Evolutionary conservation across 2,888 invertebrate species (phyloP).

Genomic region (Pharmacophagus antenor): DNA sequence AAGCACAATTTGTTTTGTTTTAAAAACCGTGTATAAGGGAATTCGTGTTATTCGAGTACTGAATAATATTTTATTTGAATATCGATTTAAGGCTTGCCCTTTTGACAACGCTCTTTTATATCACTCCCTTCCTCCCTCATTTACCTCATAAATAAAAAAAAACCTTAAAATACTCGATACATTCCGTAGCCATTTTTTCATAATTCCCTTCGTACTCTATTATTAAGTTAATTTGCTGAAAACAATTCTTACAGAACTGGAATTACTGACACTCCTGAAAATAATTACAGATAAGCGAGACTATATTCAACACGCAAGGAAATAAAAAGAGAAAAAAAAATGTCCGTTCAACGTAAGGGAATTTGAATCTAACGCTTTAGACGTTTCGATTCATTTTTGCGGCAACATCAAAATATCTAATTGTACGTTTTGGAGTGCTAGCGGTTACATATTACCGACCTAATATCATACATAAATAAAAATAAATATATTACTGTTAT

Average conservation of each 20-base stretch:
- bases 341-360: not conserved
- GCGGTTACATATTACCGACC: too few species aligned
- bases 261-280: constrained; percentile 21
- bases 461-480: not conserved
- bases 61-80: too few species aligned
- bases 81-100: too few species aligned
- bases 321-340: not conserved
- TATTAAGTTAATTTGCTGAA: constrained; percentile 25
- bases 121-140: not conserved
- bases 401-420: not conserved
- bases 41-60: too few species aligned
- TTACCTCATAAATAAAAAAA: not conserved
- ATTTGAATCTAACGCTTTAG: not conserved
- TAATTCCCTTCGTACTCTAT: not conserved
- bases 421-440: not conserved
- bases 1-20: too few species aligned
- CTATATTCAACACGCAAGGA: constrained; percentile 17
- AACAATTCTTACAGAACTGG: constrained; percentile 15
- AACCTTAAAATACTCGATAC: not conserved
- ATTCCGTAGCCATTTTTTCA: not conserved
- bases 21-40: too few species aligned
- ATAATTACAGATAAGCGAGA: constrained; percentile 21
- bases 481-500: not conserved
- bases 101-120: too few species aligned
- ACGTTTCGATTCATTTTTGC: not conserved